Conservation (phyloP, 2,888 invertebrate species). For the Dryocosmus kuriphilus region DNA sequence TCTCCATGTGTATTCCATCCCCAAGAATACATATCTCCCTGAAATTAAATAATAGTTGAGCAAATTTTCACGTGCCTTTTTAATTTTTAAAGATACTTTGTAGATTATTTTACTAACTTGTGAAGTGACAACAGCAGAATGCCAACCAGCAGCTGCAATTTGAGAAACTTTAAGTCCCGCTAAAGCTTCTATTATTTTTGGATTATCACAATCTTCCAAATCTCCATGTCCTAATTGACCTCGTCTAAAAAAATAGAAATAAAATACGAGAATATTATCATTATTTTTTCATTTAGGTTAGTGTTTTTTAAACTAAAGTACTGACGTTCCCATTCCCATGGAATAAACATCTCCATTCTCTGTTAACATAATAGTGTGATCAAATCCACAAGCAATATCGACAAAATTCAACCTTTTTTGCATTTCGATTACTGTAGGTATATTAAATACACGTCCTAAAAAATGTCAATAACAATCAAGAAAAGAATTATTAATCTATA, state of each 20-base stretch:
- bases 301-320: constrained; percentile 39
- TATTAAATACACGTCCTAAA: constrained; percentile 81
- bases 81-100: background rate
- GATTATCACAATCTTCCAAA: constrained; percentile 82
- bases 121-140: constrained; percentile 87
- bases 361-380: constrained; percentile 87
- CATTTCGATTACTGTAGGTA: constrained; percentile 82
- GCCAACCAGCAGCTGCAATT: constrained; percentile 93
- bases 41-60: constrained; percentile 35
- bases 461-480: background rate
- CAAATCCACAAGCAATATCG: constrained; percentile 88
- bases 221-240: constrained; percentile 92
- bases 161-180: constrained; percentile 85
- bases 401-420: constrained; percentile 79
- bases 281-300: background rate
- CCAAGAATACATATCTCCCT: constrained; percentile 93
- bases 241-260: constrained; percentile 81
- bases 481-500: constrained; percentile 8
- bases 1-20: constrained; percentile 95
- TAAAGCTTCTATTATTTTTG: constrained; percentile 85
- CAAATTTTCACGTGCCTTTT: background rate
- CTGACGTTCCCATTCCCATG: constrained; percentile 91
- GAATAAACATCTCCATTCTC: constrained; percentile 86
- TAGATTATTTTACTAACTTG: constrained; percentile 66
- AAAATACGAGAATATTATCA: background rate